Conservation (phyloP, 2,888 invertebrate species). For the Chymomyza caudatula region DNA sequence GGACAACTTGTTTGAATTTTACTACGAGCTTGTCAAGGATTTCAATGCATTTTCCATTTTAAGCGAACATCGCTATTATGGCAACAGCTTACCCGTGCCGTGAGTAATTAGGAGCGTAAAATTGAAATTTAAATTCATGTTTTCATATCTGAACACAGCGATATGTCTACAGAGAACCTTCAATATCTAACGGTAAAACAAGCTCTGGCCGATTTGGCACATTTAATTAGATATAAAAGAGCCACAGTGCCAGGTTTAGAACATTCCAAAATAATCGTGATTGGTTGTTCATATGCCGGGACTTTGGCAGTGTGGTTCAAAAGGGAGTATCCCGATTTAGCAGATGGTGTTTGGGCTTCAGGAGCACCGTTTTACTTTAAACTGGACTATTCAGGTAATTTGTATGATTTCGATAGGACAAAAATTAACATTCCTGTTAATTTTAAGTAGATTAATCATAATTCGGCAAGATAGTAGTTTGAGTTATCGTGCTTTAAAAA, state of each 20-base stretch:
- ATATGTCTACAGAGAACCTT: slow-evolving; percentile 79
- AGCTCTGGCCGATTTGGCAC: slow-evolving; percentile 82
- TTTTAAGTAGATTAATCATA: too few species aligned
- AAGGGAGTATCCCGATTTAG: slow-evolving; percentile 81
- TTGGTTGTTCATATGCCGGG: slow-evolving; percentile 82
- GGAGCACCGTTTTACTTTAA: slow-evolving; percentile 82
- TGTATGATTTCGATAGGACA: too few species aligned
- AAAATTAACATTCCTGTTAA: too few species aligned
- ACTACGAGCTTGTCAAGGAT: slow-evolving; percentile 79
- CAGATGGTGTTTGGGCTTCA: slow-evolving; percentile 80
- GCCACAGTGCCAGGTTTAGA: slow-evolving; percentile 45
- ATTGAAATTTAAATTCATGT: not conserved
- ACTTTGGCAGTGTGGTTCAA: slow-evolving; percentile 83
- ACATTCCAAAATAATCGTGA: slow-evolving; percentile 77
- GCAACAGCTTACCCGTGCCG: slow-evolving; percentile 81
- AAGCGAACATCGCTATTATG: slow-evolving; percentile 89
- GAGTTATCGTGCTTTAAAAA: too few species aligned
- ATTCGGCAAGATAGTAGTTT: too few species aligned
- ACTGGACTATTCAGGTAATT: slow-evolving; percentile 21
- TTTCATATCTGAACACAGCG: slow-evolving; percentile 71
- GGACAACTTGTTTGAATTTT: not conserved
- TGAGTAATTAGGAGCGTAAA: slow-evolving; percentile 63
- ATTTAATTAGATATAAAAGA: slow-evolving; percentile 80
- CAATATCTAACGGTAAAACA: slow-evolving; percentile 82
- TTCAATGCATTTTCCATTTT: slow-evolving; percentile 83